Evolutionary conservation across 1,140 invertebrate species (phyloP).

Genomic region (Rhizoglyphus robini): DNA sequence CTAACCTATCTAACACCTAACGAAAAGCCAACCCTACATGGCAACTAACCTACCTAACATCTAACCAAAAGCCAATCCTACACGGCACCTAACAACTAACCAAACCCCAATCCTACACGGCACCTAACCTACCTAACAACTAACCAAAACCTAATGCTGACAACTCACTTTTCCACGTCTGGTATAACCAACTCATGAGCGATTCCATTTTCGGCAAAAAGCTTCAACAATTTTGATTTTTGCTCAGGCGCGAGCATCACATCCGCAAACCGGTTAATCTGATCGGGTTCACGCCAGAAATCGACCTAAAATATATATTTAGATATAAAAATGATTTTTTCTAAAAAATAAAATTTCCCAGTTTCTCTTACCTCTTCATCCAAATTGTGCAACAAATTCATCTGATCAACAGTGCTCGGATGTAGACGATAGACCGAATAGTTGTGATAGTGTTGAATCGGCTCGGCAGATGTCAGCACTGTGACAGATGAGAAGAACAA

Average conservation of each 20-base stretch:
- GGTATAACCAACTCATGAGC: conserved; percentile 52
- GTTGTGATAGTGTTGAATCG: conserved; percentile 2
- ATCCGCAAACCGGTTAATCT: conserved; percentile 48
- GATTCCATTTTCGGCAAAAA: conserved; percentile 46
- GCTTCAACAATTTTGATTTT: conserved; percentile 39
- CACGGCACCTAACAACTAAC: too few relatives aligned
- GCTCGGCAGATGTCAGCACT: too few relatives aligned
- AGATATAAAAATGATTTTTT: not conserved
- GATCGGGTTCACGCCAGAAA: conserved; percentile 41
- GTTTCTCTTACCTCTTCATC: not conserved
- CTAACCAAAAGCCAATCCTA: not conserved
- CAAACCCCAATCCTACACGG: too few relatives aligned
- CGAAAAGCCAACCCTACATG: too few relatives aligned
- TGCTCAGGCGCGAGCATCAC: conserved; percentile 52
- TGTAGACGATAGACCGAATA: conserved; percentile 1
- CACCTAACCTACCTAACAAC: too few relatives aligned
- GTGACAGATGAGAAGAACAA: too few relatives aligned
- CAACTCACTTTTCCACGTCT: conserved; percentile 49
- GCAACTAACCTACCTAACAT: not conserved
- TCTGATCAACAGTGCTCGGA: not conserved
- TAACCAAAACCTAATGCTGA: too few relatives aligned
- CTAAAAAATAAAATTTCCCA: too few relatives aligned
- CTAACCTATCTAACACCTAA: too few relatives aligned
- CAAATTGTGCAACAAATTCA: not conserved
- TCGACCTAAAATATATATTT: conserved; percentile 30